These are phyloP conservation scores for Lutjanus argentimaculatus DNA, from an alignment of 2,797 vertebrate genomes.

Conservation along the genomic window DNA sequence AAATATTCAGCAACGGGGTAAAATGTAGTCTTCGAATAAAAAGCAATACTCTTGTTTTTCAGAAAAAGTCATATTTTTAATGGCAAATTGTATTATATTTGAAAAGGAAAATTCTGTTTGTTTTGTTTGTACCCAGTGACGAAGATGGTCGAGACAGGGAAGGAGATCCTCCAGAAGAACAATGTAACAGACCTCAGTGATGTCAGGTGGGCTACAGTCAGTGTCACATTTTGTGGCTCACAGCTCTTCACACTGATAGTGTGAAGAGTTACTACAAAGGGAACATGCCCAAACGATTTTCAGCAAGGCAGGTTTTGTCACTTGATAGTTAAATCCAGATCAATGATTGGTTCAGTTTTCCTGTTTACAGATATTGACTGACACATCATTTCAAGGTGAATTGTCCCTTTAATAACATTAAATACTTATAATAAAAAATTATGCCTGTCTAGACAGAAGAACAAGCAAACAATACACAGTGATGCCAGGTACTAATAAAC, in stretches of 20 bases:
- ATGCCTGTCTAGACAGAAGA: neutral
- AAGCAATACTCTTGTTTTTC: neutral
- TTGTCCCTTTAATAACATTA: neutral
- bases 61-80: neutral
- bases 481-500: neutral
- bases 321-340: neutral
- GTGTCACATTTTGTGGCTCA: neutral
- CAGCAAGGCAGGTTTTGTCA: neutral
- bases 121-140: constrained; percentile 86
- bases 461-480: constrained; percentile 2
- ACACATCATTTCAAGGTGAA: neutral
- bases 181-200: constrained; percentile 90
- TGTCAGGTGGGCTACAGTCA: constrained; percentile 86
- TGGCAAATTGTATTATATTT: neutral
- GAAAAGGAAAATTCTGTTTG: neutral
- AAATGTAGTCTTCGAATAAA: neutral
- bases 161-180: constrained; percentile 91
- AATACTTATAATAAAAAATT: neutral
- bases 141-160: constrained; percentile 92
- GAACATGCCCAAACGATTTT: neutral
- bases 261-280: neutral
- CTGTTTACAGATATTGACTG: constrained; percentile 3
- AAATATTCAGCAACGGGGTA: neutral
- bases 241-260: neutral
- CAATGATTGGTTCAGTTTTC: neutral